phyloP scores from a whole-genome alignment of 1,140 invertebrate species.

The Rhagoletis pomonella region DNA sequence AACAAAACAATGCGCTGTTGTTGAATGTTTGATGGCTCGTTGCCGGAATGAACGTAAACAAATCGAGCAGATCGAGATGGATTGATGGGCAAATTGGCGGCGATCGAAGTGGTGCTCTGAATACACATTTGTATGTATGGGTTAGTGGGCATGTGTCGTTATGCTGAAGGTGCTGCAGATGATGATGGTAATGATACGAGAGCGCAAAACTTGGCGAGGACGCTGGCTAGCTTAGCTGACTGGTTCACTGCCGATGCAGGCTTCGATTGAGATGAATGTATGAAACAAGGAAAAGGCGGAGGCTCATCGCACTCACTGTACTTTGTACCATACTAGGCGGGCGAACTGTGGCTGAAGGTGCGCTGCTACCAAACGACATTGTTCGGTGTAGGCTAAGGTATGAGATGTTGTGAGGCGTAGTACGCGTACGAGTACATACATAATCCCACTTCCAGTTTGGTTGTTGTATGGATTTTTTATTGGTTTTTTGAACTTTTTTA shows the following conservation, averaged over 20 bases:
- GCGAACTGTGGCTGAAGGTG: background rate
- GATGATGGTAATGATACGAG: conserved; percentile 3
- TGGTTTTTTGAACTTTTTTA: background rate
- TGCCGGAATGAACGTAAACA: conserved; percentile 49
- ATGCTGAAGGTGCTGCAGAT: background rate
- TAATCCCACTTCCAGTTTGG: background rate
- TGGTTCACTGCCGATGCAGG: background rate
- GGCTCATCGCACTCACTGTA: background rate
- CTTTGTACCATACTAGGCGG: background rate
- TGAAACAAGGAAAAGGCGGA: conserved; percentile 22
- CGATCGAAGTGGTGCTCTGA: conserved; percentile 4
- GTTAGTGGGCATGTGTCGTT: background rate
- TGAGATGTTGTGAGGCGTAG: conserved; percentile 5
- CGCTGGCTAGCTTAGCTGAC: background rate
- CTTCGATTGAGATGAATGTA: conserved; percentile 15
- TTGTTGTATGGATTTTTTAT: conserved; percentile 3
- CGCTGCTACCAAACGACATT: background rate
- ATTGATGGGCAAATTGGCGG: conserved; percentile 45
- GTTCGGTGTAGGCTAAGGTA: background rate
- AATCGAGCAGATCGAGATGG: conserved; percentile 38
- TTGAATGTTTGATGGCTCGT: conserved; percentile 44
- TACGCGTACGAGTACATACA: no score
- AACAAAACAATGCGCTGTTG: background rate
- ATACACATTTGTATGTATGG: background rate
- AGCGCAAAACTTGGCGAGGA: background rate